Base-by-base conservation (phyloP, 2,797 vertebrate genomes). In the Amblyraja radiata region DNA sequence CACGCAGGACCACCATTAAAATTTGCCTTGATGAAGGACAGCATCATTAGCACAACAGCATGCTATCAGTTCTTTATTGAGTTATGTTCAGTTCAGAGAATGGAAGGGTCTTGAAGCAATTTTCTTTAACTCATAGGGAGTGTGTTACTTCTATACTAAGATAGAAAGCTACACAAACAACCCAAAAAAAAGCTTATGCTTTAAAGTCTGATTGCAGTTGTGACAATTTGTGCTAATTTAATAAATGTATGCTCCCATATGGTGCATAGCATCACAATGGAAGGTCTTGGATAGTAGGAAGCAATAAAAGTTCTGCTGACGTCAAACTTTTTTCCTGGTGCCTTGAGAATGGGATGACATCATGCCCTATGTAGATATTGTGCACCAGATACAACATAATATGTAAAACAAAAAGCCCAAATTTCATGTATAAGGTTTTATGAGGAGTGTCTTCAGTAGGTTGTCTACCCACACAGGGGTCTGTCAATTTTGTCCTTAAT, bases 171-270 rank as follows among this genome's bases (percentile, higher is more conserved):
- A 10, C 2, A 81, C 23, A 54, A 88, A 68, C 8, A 58, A 65
- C 46, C n/a, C 61, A 65, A 63, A 88, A 63, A 88, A 65, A 88
- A 32, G 13, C 8, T 32, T 58, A 71, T 71, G 18, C 68, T 14
- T 71, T 71, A 95, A 94, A 94, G 94, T 80, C 18, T 16, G 14
- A 39, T 80, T 80, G 79, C 36, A 63, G 58, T 28, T 14, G 7
- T 65, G 28, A 28, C 58, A 88, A 32, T 32, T 88, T 88, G 9
- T 54, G 23, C 6, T 81, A 36, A 10, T 81, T 36, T 46, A 88
- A 88, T 36, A 63, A 61, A 14, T 58, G 46, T 61, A 25, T 13
- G 2, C 6, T 36, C 25, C 83, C 58, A 86, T 32, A n/a, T 63
- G 28, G 84, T 32, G n/a, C 13, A 61, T 61, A 28, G 23, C 46